Evolutionary conservation across 2,888 invertebrate species (phyloP).

Genomic region (Tetragonisca angustula): DNA sequence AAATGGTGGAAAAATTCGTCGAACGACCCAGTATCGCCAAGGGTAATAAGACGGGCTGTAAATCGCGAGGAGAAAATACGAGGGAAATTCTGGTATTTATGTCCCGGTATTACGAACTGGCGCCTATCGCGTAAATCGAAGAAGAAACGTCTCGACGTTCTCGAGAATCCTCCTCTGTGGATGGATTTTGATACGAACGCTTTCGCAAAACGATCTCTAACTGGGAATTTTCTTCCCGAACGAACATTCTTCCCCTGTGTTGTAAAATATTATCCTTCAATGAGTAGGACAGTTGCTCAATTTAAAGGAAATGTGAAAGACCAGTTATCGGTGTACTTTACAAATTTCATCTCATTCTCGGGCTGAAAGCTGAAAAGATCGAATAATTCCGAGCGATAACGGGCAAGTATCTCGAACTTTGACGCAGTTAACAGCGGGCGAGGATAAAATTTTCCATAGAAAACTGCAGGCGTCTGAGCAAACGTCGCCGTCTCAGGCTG

Average conservation of each 20-base stretch:
- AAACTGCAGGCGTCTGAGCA: neutral
- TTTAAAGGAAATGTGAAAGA: too few species aligned
- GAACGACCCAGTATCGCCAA: slow-evolving; percentile 19
- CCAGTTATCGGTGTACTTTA: too few species aligned
- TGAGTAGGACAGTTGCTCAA: too few species aligned
- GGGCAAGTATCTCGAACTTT: neutral
- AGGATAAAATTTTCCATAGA: slow-evolving; percentile 18
- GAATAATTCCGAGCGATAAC: neutral
- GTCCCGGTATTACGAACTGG: neutral
- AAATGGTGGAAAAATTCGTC: slow-evolving; percentile 20
- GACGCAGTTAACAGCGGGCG: neutral
- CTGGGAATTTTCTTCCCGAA: too few species aligned
- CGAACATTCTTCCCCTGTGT: too few species aligned
- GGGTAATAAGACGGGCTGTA: slow-evolving; percentile 34
- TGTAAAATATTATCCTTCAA: too few species aligned
- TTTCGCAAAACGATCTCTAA: too few species aligned
- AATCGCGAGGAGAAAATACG: slow-evolving; percentile 27
- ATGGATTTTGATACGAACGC: too few species aligned
- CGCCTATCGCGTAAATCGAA: neutral
- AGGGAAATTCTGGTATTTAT: slow-evolving; percentile 44
- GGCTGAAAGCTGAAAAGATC: neutral
- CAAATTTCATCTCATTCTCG: neutral
- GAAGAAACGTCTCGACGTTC: neutral
- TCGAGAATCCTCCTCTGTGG: neutral
- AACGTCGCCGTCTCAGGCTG: slow-evolving; percentile 18